Percentiles rank a stretch among this genome's conserved stretches.
Conservation (phyloP, 2,797 vertebrate species). For the Micrastur ruficollis region DNA sequence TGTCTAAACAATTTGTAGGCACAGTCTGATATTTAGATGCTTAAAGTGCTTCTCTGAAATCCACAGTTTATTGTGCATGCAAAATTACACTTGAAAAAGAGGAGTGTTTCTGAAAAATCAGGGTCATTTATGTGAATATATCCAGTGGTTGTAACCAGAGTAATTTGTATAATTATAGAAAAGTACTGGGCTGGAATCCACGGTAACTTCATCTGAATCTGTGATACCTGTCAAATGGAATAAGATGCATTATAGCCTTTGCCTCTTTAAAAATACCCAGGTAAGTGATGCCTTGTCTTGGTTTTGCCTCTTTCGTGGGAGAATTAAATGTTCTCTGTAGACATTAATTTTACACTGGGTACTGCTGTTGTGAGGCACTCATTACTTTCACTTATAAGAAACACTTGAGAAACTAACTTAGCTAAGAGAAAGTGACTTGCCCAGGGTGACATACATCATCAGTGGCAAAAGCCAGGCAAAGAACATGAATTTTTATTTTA, state of each 20-base stretch:
- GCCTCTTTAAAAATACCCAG: neutral
- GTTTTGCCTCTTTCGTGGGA: neutral
- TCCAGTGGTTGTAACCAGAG: neutral
- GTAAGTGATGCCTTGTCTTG: neutral
- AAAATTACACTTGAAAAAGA: slow-evolving; percentile 29
- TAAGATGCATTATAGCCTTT: neutral
- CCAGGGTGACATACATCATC: neutral
- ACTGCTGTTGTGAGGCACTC: neutral
- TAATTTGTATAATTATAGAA: slow-evolving; percentile 30
- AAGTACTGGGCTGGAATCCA: neutral
- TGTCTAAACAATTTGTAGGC: slow-evolving; percentile 46
- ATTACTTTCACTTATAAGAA: neutral
- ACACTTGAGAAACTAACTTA: neutral
- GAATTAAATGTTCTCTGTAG: neutral
- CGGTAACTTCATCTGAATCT: neutral
- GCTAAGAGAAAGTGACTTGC: neutral
- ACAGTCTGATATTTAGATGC: slow-evolving; percentile 32
- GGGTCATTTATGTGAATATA: slow-evolving; percentile 15
- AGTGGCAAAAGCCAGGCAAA: neutral
- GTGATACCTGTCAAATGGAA: neutral
- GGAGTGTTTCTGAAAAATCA: slow-evolving; percentile 17
- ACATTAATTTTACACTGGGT: neutral
- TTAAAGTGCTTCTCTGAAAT: slow-evolving; percentile 28
- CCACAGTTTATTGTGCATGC: slow-evolving; percentile 32
- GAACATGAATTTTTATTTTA: neutral